Percentiles rank a stretch among this genome's conserved stretches.
phyloP scores from a whole-genome alignment of 2,113 vertebrate species.

The human region GRCh38 chr6:135731501-135732000 shows the following conservation, averaged over 20 bases:
- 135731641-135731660: not conserved
- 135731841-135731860: not conserved
- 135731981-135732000: not conserved
- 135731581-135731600: not conserved
- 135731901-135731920: too few species aligned
- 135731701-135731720: not conserved
- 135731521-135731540: too few species aligned
- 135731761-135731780: not conserved
- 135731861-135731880: not conserved
- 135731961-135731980: not conserved
- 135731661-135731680: constrained; percentile 18
- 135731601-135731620: not conserved
- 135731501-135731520: too few species aligned
- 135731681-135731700: not conserved
- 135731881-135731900: too few species aligned
- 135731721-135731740: not conserved
- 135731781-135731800: not conserved
- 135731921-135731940: too few species aligned
- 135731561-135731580: not conserved
- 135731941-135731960: not conserved
- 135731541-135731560: too few species aligned
- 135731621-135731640: not conserved
- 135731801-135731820: not conserved
- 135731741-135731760: not conserved
- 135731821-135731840: not conserved